Evolutionary conservation across 2,797 vertebrate species (phyloP).

Genomic region (Sebastolobus alascanus): DNA sequence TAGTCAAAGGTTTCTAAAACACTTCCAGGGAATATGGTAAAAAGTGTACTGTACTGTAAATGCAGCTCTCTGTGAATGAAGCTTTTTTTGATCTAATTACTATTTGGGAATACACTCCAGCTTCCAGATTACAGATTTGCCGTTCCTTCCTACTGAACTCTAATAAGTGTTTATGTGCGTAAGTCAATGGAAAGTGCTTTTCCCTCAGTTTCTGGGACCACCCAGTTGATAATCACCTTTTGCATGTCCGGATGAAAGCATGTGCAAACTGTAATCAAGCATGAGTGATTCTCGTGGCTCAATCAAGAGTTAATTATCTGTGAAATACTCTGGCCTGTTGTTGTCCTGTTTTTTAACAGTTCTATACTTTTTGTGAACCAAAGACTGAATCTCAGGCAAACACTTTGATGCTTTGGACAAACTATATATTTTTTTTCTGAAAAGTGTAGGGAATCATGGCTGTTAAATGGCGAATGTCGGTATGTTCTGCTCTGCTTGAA

Average conservation of each 20-base stretch:
- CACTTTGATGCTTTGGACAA: conserved; percentile 2
- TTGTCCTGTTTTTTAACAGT: conserved; percentile 11
- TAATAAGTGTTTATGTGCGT: conserved; percentile 63
- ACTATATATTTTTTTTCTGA: not conserved
- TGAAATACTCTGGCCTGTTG: conserved; percentile 4
- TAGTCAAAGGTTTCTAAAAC: not conserved
- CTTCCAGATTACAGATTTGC: conserved; percentile 37
- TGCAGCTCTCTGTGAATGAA: not conserved
- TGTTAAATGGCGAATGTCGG: not conserved
- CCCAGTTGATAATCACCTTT: conserved; percentile 46
- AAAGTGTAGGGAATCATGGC: conserved; percentile 2
- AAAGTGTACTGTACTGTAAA: not conserved
- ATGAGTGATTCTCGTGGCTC: conserved; percentile 28
- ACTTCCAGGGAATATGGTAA: not conserved
- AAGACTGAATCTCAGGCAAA: conserved; percentile 67
- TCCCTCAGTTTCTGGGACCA: conserved; percentile 48
- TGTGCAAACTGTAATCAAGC: conserved; percentile 59
- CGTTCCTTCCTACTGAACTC: conserved; percentile 63
- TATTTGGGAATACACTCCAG: conserved; percentile 39
- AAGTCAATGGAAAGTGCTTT: conserved; percentile 39
- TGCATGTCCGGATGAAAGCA: conserved; percentile 38
- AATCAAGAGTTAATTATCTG: conserved; percentile 26
- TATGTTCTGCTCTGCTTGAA: conserved; percentile 11
- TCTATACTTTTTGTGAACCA: conserved; percentile 40
- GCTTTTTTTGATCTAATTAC: conserved; percentile 42